Conservation (phyloP, 1,140 invertebrate species). For the Drosophila setifemur region DNA sequence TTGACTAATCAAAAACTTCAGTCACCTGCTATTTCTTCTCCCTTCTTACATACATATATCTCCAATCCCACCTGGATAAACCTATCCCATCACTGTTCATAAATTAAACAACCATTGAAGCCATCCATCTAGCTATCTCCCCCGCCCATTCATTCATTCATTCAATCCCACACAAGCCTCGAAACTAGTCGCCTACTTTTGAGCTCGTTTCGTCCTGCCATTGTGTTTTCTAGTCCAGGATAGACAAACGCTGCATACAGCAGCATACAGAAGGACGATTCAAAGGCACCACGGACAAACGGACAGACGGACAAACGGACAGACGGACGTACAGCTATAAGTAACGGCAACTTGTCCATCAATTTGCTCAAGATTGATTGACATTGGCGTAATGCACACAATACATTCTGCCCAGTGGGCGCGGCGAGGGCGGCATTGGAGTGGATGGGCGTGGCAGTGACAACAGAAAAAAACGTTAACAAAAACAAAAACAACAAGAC, state of each 20-base stretch:
- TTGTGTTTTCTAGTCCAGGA: constrained; percentile 15
- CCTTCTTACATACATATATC: too few relatives aligned
- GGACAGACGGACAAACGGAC: constrained; percentile 9
- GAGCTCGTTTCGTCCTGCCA: constrained; percentile 7
- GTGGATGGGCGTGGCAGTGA: constrained; percentile 28
- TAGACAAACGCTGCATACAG: constrained; percentile 18
- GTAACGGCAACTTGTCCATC: constrained; percentile 78
- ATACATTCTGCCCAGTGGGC: constrained; percentile 48
- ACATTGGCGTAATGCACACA: constrained; percentile 78
- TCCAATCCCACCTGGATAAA: too few relatives aligned
- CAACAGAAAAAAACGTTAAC: constrained; percentile 5
- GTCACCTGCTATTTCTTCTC: too few relatives aligned
- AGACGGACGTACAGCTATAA: constrained; percentile 45
- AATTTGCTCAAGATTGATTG: constrained; percentile 81
- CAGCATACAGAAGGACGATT: constrained; percentile 16
- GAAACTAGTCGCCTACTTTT: constrained; percentile 58
- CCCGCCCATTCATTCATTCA: background rate
- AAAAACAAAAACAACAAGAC: constrained; percentile 4
- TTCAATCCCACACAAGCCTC: constrained; percentile 2
- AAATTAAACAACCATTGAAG: constrained; percentile 57
- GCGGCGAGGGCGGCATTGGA: constrained; percentile 1
- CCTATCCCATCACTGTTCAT: constrained; percentile 30
- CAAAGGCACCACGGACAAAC: too few relatives aligned
- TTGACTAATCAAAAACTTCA: too few relatives aligned
- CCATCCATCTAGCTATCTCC: constrained; percentile 28